A percentile compares a stretch with the other conserved stretches of the same genome.
Conservation (phyloP, 1,140 invertebrate genomes). For the Octopus bimaculoides region DNA sequence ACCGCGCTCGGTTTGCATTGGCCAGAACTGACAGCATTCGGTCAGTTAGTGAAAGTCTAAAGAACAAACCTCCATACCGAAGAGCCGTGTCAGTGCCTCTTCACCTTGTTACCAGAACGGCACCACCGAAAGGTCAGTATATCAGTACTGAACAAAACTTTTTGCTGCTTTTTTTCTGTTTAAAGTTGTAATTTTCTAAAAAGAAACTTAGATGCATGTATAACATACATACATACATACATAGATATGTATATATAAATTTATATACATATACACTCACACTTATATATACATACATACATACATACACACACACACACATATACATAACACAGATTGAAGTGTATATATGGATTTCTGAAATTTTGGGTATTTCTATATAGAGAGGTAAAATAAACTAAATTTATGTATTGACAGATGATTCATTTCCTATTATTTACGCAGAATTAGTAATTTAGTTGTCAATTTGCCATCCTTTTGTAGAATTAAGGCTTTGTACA, state of each 20-base stretch:
- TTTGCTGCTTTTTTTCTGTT: neutral
- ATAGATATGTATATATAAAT: constrained; percentile 10
- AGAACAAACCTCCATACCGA: constrained; percentile 93
- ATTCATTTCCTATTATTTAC: no score
- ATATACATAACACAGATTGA: neutral
- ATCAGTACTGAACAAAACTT: neutral
- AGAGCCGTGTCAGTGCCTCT: constrained; percentile 66
- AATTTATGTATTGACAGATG: no score
- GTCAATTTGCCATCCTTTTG: no score
- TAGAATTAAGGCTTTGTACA: no score
- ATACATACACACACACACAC: neutral
- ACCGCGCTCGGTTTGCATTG: constrained; percentile 85
- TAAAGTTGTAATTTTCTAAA: neutral
- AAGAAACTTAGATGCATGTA: neutral
- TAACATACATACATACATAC: neutral
- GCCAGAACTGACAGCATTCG: constrained; percentile 67
- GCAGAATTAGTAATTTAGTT: no score
- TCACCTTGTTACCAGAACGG: constrained; percentile 49
- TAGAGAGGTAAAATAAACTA: no score
- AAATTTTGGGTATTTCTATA: no score
- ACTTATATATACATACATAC: neutral
- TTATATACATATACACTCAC: neutral
- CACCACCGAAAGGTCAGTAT: constrained; percentile 77
- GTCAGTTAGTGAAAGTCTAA: constrained; percentile 85
- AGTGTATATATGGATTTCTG: neutral